phyloP scores from a whole-genome alignment of 2,888 invertebrate genomes.

The Aleiodes testaceus region DNA sequence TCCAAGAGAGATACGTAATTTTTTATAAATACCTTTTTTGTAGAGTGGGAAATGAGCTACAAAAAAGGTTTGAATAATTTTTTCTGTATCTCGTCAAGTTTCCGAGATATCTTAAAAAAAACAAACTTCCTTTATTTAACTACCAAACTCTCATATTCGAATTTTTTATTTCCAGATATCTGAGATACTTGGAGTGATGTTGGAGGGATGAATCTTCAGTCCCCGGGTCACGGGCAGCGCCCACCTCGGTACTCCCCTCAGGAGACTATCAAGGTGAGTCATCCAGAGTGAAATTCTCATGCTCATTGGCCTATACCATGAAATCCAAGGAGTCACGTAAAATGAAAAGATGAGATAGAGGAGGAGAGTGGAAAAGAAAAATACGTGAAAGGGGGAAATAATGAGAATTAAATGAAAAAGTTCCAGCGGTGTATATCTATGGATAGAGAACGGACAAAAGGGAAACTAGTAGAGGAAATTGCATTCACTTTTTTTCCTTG shows the following conservation, averaged over 20 bases:
- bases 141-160: no score
- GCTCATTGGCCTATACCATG: constrained; percentile 4
- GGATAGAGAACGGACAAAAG: constrained; percentile 2
- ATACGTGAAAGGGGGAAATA: background rate
- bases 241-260: constrained; percentile 67
- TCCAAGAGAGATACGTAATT: no score
- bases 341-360: background rate
- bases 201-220: constrained; percentile 67
- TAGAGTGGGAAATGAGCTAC: no score
- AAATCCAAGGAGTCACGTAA: constrained; percentile 25
- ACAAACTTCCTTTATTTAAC: no score
- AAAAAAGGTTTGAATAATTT: no score
- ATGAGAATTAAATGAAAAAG: constrained; percentile 27
- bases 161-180: constrained; percentile 54
- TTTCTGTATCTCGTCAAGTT: no score
- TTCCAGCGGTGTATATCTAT: background rate
- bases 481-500: constrained; percentile 43
- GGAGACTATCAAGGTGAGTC: constrained; percentile 66
- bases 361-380: background rate
- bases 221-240: constrained; percentile 59
- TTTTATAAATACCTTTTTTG: no score
- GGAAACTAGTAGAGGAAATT: constrained; percentile 37
- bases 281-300: constrained; percentile 36
- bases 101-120: no score
- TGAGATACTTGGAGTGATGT: constrained; percentile 58